Evolutionary conservation across 2,888 invertebrate genomes (phyloP).

Genomic region (Neoaliturus tenellus): DNA sequence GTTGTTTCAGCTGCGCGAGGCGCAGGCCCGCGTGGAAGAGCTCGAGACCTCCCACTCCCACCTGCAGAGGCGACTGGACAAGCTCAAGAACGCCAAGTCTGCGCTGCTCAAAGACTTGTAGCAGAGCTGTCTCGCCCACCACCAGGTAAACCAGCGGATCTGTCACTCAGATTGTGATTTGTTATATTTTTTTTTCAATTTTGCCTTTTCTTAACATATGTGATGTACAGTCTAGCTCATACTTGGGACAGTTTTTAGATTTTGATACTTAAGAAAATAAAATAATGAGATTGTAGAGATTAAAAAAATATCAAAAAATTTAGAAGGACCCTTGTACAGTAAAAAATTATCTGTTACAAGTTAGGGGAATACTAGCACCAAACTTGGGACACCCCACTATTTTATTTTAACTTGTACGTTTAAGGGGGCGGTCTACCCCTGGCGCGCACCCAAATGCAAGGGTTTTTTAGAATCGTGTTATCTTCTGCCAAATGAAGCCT

Average conservation of each 20-base stretch:
- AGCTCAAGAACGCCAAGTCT: constrained; percentile 97
- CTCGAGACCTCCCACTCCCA: constrained; percentile 97
- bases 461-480: too few species aligned
- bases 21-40: constrained; percentile 94
- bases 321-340: neutral
- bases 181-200: too few species aligned
- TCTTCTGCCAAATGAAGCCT: too few species aligned
- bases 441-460: too few species aligned
- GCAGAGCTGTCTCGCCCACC: constrained; percentile 56
- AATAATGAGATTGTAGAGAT: neutral
- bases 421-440: too few species aligned
- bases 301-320: neutral
- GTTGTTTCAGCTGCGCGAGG: constrained; percentile 93
- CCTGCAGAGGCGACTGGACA: constrained; percentile 96
- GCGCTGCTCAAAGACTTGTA: constrained; percentile 86
- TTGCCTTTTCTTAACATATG: too few species aligned
- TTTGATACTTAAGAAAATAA: neutral
- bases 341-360: neutral
- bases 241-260: constrained; percentile 8
- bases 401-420: neutral
- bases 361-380: neutral
- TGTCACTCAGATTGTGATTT: too few species aligned
- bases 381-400: constrained; percentile 1
- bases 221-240: constrained; percentile 4
- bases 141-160: constrained; percentile 7